Evolutionary conservation across 2,888 invertebrate species (phyloP).

Genomic region (Cheilosia impressa): DNA sequence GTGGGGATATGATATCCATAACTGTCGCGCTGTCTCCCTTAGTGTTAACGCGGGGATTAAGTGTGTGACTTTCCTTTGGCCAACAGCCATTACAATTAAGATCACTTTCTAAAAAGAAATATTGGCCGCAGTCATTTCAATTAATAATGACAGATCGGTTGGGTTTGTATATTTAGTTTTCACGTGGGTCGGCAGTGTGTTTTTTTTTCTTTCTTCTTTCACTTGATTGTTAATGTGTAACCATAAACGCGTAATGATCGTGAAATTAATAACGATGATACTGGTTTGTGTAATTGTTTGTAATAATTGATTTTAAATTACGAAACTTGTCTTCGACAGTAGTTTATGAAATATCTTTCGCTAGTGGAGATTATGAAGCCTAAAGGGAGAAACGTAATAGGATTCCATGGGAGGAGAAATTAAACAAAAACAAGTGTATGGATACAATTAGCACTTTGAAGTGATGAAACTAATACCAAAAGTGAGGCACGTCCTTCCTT

Average conservation of each 20-base stretch:
- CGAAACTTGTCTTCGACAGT: conserved; percentile 10
- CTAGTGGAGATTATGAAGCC: no score
- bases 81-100: conserved; percentile 64
- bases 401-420: no score
- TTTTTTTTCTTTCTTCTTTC: neutral
- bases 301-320: conserved; percentile 63
- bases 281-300: conserved; percentile 40
- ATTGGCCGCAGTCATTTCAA: conserved; percentile 24
- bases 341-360: neutral
- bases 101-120: conserved; percentile 67
- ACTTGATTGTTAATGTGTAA: conserved; percentile 22
- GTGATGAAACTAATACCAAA: no score
- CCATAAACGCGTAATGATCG: conserved; percentile 43
- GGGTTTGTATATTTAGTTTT: conserved; percentile 13
- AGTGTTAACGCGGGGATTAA: conserved; percentile 11
- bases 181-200: conserved; percentile 1
- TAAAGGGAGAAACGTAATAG: no score
- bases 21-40: conserved; percentile 4
- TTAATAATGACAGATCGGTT: conserved; percentile 46
- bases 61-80: conserved; percentile 62
- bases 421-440: no score
- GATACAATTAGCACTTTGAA: no score
- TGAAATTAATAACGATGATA: conserved; percentile 32
- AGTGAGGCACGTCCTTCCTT: no score
- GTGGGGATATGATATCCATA: neutral